Conservation (phyloP, 2,888 invertebrate genomes). For the Hedychridium roseum region DNA sequence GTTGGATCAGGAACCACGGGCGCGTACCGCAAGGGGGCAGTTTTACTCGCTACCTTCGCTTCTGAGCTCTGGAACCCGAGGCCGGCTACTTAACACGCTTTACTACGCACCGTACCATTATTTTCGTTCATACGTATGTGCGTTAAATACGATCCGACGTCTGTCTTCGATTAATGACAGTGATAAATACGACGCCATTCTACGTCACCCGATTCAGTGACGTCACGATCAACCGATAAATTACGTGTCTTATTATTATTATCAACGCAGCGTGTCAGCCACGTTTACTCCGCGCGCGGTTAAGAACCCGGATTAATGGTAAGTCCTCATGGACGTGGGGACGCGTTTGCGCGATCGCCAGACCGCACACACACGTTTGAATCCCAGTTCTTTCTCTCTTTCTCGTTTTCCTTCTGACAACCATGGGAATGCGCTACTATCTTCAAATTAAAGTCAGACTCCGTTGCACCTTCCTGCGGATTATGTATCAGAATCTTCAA, state of each 20-base stretch:
- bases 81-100: constrained; percentile 32
- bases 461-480: no score
- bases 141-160: no score
- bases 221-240: constrained; percentile 16
- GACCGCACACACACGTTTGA: constrained; percentile 30
- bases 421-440: no score
- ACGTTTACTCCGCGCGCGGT: constrained; percentile 38
- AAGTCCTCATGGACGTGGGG: constrained; percentile 44
- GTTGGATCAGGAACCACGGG: constrained; percentile 47
- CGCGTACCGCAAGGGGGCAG: constrained; percentile 53
- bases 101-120: constrained; percentile 28
- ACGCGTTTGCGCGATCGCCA: constrained; percentile 42
- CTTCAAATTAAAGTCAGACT: no score
- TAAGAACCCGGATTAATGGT: constrained; percentile 46
- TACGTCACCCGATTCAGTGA: constrained; percentile 34
- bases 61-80: constrained; percentile 40
- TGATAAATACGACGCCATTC: constrained; percentile 26
- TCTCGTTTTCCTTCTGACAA: no score
- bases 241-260: constrained; percentile 25
- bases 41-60: constrained; percentile 42
- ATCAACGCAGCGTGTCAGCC: constrained; percentile 26
- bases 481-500: no score
- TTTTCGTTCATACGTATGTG: constrained; percentile 26
- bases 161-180: constrained; percentile 24
- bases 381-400: no score